Conservation (phyloP, 1,140 invertebrate species). For the Megalonaias nervosa region DNA sequence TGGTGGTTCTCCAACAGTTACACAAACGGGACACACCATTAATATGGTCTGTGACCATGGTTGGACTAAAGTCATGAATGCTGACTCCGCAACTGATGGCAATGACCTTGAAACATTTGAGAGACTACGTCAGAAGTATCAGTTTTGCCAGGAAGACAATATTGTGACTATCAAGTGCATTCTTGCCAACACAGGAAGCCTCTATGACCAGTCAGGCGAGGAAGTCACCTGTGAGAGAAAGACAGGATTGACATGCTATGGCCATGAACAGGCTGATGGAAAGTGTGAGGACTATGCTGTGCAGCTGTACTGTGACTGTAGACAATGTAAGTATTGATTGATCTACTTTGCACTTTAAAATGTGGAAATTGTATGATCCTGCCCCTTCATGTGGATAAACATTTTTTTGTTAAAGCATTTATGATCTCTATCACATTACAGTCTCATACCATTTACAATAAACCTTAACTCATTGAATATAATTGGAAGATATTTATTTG, state of each 20-base stretch:
- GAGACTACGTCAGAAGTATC: slow-evolving; percentile 46
- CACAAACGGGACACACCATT: slow-evolving; percentile 14
- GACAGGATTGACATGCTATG: slow-evolving; percentile 46
- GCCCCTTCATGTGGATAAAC: too few species aligned
- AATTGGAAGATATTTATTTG: too few species aligned
- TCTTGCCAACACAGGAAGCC: slow-evolving; percentile 31
- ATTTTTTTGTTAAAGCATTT: too few species aligned
- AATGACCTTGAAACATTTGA: slow-evolving; percentile 54
- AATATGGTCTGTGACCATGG: slow-evolving; percentile 47
- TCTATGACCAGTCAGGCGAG: slow-evolving; percentile 39
- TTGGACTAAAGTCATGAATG: slow-evolving; percentile 53
- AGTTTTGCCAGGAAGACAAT: slow-evolving; percentile 44
- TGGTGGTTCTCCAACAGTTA: slow-evolving; percentile 1
- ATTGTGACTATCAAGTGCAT: slow-evolving; percentile 40
- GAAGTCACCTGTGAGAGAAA: slow-evolving; percentile 46
- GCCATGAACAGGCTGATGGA: slow-evolving; percentile 41
- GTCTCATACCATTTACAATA: too few species aligned
- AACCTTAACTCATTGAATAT: too few species aligned
- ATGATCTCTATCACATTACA: too few species aligned
- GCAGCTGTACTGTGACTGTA: slow-evolving; percentile 68
- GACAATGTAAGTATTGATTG: slow-evolving; percentile 7
- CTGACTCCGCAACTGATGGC: slow-evolving; percentile 38
- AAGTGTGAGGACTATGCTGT: slow-evolving; percentile 66
- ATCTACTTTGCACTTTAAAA: too few species aligned
- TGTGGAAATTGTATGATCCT: too few species aligned